These are phyloP conservation scores for Pandemis corylana DNA, from an alignment of 2,888 invertebrate genomes.

Conservation along the genomic window DNA sequence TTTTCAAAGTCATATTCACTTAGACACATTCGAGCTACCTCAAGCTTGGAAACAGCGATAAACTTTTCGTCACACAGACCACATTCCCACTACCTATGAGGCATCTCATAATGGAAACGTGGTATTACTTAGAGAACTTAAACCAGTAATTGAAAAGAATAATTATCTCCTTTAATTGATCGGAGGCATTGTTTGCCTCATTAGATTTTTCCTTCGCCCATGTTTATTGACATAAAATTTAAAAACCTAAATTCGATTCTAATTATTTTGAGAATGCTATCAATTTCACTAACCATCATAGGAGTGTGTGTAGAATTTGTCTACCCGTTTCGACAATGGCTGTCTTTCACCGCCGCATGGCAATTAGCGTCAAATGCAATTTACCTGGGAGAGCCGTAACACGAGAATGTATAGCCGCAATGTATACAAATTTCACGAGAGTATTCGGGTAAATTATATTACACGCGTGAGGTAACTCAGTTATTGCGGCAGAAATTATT, in stretches of 20 bases:
- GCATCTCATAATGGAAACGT: not conserved
- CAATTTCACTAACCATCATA: constrained; percentile 2
- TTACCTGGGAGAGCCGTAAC: constrained; percentile 20
- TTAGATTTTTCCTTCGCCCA: not conserved
- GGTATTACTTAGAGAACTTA: not conserved
- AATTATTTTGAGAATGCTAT: not conserved
- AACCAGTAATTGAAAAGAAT: not conserved
- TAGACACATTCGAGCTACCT: too few species aligned
- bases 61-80: not conserved
- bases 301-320: constrained; percentile 5
- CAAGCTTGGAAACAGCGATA: too few species aligned
- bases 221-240: not conserved
- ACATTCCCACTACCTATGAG: not conserved
- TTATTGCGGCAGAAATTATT: not conserved
- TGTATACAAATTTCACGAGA: not conserved
- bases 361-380: constrained; percentile 41
- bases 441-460: not conserved
- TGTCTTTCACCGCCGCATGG: constrained; percentile 26
- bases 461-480: not conserved
- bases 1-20: not conserved
- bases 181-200: not conserved
- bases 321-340: constrained; percentile 32
- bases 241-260: not conserved
- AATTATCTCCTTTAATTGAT: not conserved
- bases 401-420: constrained; percentile 11